These are phyloP conservation scores for Aromia moschata DNA, from an alignment of 2,888 invertebrate genomes.

Conservation along the genomic window DNA sequence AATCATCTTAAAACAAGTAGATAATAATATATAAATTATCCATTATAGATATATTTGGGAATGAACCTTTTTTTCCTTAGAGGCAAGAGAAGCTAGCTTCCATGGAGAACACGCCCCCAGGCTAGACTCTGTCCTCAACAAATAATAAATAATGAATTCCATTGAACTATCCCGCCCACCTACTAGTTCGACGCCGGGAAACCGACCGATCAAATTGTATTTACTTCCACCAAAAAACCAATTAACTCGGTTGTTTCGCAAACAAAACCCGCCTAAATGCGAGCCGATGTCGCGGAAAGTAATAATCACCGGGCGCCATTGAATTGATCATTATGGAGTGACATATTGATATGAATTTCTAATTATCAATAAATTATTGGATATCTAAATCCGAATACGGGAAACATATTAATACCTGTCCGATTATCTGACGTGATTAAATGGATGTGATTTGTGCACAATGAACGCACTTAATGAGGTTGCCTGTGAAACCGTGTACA, in stretches of 20 bases:
- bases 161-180: too few relatives aligned
- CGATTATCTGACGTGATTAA: conserved; percentile 20
- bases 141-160: too few relatives aligned
- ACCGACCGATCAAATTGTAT: too few relatives aligned
- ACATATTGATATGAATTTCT: conserved; percentile 22
- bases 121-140: too few relatives aligned
- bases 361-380: conserved; percentile 24
- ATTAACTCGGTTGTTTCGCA: background rate
- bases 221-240: background rate
- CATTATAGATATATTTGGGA: too few relatives aligned
- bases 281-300: background rate
- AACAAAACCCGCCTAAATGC: background rate
- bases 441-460: conserved; percentile 21
- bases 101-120: too few relatives aligned
- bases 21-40: too few relatives aligned
- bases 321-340: conserved; percentile 14
- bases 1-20: too few relatives aligned
- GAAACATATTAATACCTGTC: conserved; percentile 24
- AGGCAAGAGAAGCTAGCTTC: too few relatives aligned
- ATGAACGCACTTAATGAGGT: conserved; percentile 13
- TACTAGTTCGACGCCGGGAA: too few relatives aligned
- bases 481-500: background rate
- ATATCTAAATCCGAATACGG: conserved; percentile 16
- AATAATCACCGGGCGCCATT: conserved; percentile 1
- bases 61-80: too few relatives aligned